Percentiles rank a stretch among this genome's conserved stretches.
phyloP scores from a whole-genome alignment of 2,113 vertebrate species.

The Macheiramphus alcinus region DNA sequence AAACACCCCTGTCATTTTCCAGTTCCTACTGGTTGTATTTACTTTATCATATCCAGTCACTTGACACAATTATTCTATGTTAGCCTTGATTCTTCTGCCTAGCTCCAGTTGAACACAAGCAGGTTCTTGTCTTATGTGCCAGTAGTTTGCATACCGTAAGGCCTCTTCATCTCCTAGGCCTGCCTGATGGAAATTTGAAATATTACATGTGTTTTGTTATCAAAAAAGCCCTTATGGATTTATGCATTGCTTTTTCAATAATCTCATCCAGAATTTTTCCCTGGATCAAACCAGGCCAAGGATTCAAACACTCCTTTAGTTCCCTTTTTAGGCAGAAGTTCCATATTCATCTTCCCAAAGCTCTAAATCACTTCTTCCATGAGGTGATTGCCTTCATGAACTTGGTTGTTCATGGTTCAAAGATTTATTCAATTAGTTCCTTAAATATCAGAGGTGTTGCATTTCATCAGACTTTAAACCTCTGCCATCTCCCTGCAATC shows the following conservation, averaged over 20 bases:
- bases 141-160: background rate
- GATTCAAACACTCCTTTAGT: background rate
- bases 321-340: background rate
- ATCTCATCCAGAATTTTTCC: background rate
- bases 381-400: background rate
- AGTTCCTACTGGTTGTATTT: background rate
- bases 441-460: background rate
- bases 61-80: background rate
- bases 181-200: background rate
- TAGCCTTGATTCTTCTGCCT: background rate
- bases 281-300: background rate
- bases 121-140: background rate
- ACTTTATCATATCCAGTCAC: background rate
- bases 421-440: background rate
- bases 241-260: background rate
- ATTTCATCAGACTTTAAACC: background rate
- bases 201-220: background rate
- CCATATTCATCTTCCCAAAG: background rate
- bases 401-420: background rate
- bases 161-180: background rate
- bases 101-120: background rate
- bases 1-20: background rate
- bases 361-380: background rate
- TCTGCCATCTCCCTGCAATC: background rate
- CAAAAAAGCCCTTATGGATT: background rate